Percentiles rank a stretch among this genome's conserved stretches.
Conservation (phyloP, 2,113 vertebrate species). For the Nasalis larvatus region DNA sequence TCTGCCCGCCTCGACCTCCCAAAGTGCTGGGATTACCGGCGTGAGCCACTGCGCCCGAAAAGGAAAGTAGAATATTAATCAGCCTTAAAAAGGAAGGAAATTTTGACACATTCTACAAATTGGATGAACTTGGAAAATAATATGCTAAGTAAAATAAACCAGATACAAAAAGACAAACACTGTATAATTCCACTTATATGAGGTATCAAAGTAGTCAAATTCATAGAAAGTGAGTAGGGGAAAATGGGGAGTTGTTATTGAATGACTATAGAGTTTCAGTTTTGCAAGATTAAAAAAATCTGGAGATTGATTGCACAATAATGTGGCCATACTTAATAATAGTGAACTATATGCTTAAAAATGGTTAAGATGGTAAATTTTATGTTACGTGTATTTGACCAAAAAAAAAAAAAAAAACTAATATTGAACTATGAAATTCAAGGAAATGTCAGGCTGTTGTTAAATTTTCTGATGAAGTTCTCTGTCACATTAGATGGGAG, state of each 20-base stretch:
- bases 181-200: background rate
- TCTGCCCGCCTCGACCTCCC: fast-evolving
- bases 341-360: background rate
- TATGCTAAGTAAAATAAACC: background rate
- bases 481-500: background rate
- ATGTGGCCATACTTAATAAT: background rate
- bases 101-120: background rate
- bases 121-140: background rate
- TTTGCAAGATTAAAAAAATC: background rate
- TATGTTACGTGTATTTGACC: background rate
- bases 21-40: too few species aligned
- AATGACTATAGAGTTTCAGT: background rate
- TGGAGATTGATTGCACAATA: background rate
- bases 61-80: background rate
- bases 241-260: background rate
- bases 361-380: background rate
- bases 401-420: background rate
- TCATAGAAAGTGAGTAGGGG: background rate
- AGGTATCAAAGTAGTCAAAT: background rate
- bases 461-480: background rate
- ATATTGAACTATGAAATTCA: background rate
- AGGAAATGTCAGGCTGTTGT: background rate
- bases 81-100: background rate
- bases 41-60: too few species aligned
- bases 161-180: background rate